A percentile compares a stretch with the other conserved stretches of the same genome.
phyloP scores from a whole-genome alignment of 2,113 vertebrate genomes.

The Piaya cayana region DNA sequence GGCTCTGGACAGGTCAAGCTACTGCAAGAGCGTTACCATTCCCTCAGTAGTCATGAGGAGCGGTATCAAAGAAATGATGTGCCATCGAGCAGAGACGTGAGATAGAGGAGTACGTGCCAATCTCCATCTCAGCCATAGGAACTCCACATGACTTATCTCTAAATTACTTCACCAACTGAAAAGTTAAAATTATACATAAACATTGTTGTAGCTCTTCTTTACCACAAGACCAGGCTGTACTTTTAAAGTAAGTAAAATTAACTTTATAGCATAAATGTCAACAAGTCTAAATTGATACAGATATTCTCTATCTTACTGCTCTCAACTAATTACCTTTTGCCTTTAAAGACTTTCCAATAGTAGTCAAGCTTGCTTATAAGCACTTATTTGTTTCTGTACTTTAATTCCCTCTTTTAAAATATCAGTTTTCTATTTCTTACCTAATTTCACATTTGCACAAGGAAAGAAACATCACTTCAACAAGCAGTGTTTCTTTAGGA shows the following conservation, averaged over 20 bases:
- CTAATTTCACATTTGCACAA: not conserved
- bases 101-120: not conserved
- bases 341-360: not conserved
- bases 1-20: not conserved
- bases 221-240: not conserved
- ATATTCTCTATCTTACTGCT: not conserved
- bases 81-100: fast-evolving
- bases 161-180: not conserved
- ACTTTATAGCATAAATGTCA: not conserved
- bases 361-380: not conserved
- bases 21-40: not conserved
- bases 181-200: not conserved
- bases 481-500: not conserved
- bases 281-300: not conserved
- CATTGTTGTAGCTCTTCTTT: not conserved
- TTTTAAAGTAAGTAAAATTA: not conserved
- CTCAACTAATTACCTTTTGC: not conserved
- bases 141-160: not conserved
- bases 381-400: not conserved
- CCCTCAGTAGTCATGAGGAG: not conserved
- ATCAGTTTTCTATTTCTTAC: not conserved
- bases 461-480: not conserved
- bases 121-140: not conserved
- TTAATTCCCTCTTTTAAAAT: not conserved
- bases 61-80: not conserved